Evolutionary conservation across 2,113 vertebrate species (phyloP).

Genomic region (Scophthalmus maximus): DNA sequence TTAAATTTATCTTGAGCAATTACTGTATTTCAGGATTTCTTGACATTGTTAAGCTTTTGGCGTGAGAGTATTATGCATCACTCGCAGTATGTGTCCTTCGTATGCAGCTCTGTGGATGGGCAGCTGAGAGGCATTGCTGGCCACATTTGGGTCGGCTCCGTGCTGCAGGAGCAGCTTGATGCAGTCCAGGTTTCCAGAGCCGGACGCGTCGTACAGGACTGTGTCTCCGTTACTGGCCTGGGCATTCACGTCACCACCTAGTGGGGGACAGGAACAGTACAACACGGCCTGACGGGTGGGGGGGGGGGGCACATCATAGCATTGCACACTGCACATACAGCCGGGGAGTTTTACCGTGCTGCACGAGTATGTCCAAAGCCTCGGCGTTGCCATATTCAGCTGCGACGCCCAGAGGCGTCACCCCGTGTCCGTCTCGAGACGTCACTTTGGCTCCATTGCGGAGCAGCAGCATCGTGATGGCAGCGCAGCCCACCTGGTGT

Average conservation of each 20-base stretch:
- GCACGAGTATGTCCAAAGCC: slow-evolving; percentile 86
- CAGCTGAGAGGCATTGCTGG: slow-evolving; percentile 85
- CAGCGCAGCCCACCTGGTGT: slow-evolving; percentile 80
- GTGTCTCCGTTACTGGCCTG: slow-evolving; percentile 86
- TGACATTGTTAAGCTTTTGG: background rate
- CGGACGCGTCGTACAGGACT: slow-evolving; percentile 87
- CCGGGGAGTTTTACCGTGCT: slow-evolving; percentile 78
- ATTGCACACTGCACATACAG: no score
- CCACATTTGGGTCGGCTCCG: slow-evolving; percentile 86
- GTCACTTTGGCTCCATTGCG: slow-evolving; percentile 83
- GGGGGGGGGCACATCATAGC: no score
- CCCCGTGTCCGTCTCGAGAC: slow-evolving; percentile 82
- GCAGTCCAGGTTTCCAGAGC: slow-evolving; percentile 88
- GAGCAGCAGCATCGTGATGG: slow-evolving; percentile 84
- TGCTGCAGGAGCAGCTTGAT: slow-evolving; percentile 86
- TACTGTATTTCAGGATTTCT: background rate
- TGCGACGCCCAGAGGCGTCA: slow-evolving; percentile 86
- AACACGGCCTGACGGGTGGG: background rate
- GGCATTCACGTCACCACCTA: slow-evolving; percentile 86
- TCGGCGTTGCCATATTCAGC: slow-evolving; percentile 86
- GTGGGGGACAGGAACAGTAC: slow-evolving; percentile 40
- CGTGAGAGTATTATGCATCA: slow-evolving; percentile 34
- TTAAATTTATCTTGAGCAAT: slow-evolving; percentile 24
- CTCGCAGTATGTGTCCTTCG: slow-evolving; percentile 90
- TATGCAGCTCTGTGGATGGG: slow-evolving; percentile 90